Evolutionary conservation across 1,140 invertebrate genomes (phyloP).

Genomic region (Diachasma alloeum): DNA sequence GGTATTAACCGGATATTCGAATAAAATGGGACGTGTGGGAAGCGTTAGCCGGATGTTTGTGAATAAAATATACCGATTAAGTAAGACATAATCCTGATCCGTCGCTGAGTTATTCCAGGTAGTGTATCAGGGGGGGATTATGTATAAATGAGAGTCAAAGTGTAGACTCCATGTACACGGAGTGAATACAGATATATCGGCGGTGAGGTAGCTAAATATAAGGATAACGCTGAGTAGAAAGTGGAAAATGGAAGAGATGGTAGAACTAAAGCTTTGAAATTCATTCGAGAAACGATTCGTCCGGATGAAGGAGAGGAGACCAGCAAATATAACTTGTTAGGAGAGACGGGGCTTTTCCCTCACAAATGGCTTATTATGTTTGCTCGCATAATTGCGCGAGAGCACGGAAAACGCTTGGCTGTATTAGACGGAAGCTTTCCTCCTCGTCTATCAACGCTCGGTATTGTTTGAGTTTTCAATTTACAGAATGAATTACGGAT

Average conservation of each 20-base stretch:
- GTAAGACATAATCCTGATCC: neutral
- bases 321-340: slow-evolving; percentile 12
- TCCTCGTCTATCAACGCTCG: too few species aligned
- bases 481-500: too few species aligned
- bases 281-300: neutral
- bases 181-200: neutral
- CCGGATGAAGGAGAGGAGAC: neutral
- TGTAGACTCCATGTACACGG: neutral
- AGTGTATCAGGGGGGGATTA: neutral
- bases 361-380: slow-evolving; percentile 9
- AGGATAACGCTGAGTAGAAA: neutral
- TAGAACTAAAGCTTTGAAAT: neutral
- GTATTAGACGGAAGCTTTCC: neutral
- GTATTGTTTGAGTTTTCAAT: too few species aligned
- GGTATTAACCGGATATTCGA: neutral
- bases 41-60: neutral
- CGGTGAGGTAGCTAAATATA: neutral
- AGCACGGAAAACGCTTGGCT: too few species aligned
- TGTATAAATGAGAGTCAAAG: neutral
- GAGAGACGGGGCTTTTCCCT: neutral
- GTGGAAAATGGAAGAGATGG: neutral
- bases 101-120: neutral
- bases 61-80: slow-evolving; percentile 2
- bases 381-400: slow-evolving; percentile 6
- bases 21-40: neutral